A percentile compares a stretch with the other conserved stretches of the same genome.
Conservation (phyloP, 1,140 invertebrate species). For the Zelostemma sp. region DNA sequence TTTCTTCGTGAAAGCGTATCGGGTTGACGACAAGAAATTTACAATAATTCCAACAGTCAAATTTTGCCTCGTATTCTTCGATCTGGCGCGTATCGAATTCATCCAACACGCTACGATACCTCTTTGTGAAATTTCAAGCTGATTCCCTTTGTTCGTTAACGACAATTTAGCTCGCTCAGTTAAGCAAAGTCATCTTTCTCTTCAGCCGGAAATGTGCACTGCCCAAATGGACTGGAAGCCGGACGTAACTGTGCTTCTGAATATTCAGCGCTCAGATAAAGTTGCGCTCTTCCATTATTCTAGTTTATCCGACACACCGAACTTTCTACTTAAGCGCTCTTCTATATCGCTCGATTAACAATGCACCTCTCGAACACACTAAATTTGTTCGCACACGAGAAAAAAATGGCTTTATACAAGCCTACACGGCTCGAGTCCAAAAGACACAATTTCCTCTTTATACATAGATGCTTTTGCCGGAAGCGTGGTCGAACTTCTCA, state of each 20-base stretch:
- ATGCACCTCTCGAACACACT: background rate
- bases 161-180: conserved; percentile 3
- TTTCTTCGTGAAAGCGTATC: no score
- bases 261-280: conserved; percentile 8
- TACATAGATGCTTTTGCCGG: no score
- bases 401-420: no score
- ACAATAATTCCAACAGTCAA: no score
- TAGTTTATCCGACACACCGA: background rate
- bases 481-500: no score
- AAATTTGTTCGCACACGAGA: background rate
- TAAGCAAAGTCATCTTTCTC: conserved; percentile 4
- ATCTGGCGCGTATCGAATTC: no score
- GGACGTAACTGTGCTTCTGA: conserved; percentile 7
- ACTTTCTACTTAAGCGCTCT: background rate
- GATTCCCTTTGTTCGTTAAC: background rate
- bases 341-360: background rate
- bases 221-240: conserved; percentile 5
- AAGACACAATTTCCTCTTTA: no score
- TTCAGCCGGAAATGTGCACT: conserved; percentile 2
- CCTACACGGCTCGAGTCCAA: no score
- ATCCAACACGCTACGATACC: background rate
- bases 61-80: no score
- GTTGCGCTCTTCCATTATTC: conserved; percentile 2
- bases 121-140: background rate
- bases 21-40: no score